Base-by-base conservation (phyloP, 2,888 invertebrate genomes). In the Patella pellucida region DNA sequence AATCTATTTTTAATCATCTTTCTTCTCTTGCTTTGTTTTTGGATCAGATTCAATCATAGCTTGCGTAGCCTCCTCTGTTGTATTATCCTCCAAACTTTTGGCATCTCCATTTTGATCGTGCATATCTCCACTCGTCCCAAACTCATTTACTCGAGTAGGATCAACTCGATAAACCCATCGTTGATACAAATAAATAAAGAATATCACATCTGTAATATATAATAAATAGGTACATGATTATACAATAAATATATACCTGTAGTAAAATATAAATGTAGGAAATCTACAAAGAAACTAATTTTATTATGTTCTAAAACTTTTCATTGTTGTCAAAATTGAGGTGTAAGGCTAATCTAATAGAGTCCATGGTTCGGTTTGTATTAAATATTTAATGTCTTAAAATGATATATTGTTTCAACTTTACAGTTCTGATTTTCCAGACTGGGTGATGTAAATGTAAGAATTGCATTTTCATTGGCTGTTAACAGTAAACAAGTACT, bases 121-220 rank as follows among this genome's bases (percentile, higher is more conserved):
- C 95, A 96, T 96, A 90, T 98, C 98, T 67, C 95, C 97, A 68
- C 96, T 96, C 91, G 96, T 97, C n/a, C 99, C 99, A 92, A 97
- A 99, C 91, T 99, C 99, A 91, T 99, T 99, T 74, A 97, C 94
- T 82, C 99, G 94, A 81, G 95, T 95, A 77, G 95, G 96, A 92
- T 99, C 99, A 69, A 97, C 98, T 86, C 97, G 96, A 92, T 99
- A 99, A 84, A 98, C 98, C 95, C 97, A 99, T 82, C 97, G 94
- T 92, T 99, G 99, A 91, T 99, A 99, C 82, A 99, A 93, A 93
- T 97, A 99, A 90, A 99, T 96, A 91, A 99, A 95, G 94, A 99
- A 99, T 69, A 99, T 96, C 86, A 99, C 97, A 92, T 99, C 96
- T 94, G 93, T 75, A 92, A 93, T 82, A 87, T 31, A 75, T 3